These are phyloP conservation scores for Pseudomyrmex gracilis DNA, from an alignment of 1,140 invertebrate genomes.

Conservation along the genomic window DNA sequence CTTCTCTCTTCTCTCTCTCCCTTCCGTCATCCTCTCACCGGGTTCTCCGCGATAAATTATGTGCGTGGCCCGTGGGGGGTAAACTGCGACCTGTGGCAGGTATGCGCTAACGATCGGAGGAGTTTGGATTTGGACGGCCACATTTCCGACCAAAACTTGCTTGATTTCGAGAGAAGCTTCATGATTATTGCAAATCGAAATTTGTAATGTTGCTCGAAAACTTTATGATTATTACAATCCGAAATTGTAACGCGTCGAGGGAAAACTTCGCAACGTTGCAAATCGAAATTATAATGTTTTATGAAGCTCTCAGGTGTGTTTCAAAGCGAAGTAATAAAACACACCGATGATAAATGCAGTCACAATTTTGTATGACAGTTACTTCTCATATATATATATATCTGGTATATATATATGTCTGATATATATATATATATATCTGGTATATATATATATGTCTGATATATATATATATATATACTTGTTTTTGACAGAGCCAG, in stretches of 20 bases:
- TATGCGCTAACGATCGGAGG: constrained; percentile 55
- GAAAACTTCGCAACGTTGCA: neutral
- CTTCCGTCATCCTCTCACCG: constrained; percentile 15
- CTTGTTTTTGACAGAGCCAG: neutral
- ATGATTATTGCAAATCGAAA: constrained; percentile 53
- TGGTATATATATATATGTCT: no score
- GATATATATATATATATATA: no score
- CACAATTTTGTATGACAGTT: no score
- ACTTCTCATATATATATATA: no score
- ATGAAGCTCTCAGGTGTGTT: neutral
- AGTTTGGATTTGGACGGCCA: constrained; percentile 47
- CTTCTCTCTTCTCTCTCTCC: neutral
- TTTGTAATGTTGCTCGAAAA: constrained; percentile 39
- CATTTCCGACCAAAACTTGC: constrained; percentile 49
- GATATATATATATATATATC: no score
- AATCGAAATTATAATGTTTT: constrained; percentile 21
- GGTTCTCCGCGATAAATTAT: constrained; percentile 63
- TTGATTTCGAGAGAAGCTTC: constrained; percentile 57
- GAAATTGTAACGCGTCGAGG: constrained; percentile 13
- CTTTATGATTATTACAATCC: constrained; percentile 47
- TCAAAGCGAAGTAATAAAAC: neutral
- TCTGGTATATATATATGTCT: no score
- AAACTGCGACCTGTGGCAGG: constrained; percentile 63
- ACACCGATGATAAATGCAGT: no score
- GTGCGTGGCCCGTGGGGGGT: constrained; percentile 40